Base-by-base conservation (phyloP, 2,888 invertebrate genomes). In the Sphaerophoria rueppellii region DNA sequence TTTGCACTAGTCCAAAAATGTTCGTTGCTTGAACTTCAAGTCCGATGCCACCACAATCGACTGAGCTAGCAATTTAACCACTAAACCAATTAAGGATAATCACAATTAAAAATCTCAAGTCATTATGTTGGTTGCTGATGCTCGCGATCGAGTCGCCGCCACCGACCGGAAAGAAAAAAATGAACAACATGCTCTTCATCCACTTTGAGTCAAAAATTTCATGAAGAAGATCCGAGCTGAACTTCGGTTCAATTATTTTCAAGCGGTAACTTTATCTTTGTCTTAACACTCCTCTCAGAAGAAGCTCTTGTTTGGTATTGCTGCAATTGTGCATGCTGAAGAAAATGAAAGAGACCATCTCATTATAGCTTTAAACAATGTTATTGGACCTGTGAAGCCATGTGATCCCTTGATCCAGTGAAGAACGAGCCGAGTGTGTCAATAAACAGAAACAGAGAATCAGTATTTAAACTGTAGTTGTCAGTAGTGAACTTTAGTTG, bases 31-130 rank as follows among this genome's bases (percentile, higher is more conserved):
- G 24, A 24, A 16, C 16, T 34, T 57, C 60, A 34, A 78, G 58
- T 78, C 78, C 63, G 61, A 82, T 80, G 72, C 81, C 81, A 85
- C 85, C 81, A 81, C 76, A 71, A 63, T 34, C 43, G 11, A 14
- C 16, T n/a, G 12, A 52, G 52, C 4, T n/a, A 46, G 54, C 73
- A 73, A 77, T 81, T 83, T 83, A 40, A 83, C 83, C 81, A 81
- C 81, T 85, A 81, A 81, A 85, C 85, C 85, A 85, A 85, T 85
- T 85, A 85, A 85, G 85, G 81, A 24, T 81, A 81, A 85, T 85
- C 85, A 81, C 85, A 85, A 85, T 81, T 85, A 85, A 85, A 81
- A 85, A 85, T 85, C 85, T 85, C 52, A 70, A 83, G 80, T 83
- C 83, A 76, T 83, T 83, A 83, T 72, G 75, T 75, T 57, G 46